phyloP scores from a whole-genome alignment of 92 coral and sea anemone species.

The Parazoanthus swiftii region DNA sequence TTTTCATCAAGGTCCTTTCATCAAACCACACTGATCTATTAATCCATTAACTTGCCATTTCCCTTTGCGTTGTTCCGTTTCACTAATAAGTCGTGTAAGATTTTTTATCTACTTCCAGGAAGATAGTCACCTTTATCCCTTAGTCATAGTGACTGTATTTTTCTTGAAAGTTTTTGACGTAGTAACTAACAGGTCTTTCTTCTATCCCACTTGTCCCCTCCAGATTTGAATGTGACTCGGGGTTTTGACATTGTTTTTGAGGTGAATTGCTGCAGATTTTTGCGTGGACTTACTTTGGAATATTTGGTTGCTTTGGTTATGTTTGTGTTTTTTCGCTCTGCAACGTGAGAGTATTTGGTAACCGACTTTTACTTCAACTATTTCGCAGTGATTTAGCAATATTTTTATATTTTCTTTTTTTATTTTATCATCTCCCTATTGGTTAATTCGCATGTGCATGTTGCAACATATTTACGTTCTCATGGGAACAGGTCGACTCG shows the following conservation, averaged over 20 bases:
- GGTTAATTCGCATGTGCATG: neutral
- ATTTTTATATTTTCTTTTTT: neutral
- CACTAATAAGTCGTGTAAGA: neutral
- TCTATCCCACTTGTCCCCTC: no score
- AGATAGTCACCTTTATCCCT: neutral
- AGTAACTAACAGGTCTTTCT: neutral
- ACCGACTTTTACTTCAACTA: no score
- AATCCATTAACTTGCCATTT: neutral
- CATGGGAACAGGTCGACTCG: neutral
- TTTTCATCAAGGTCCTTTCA: neutral
- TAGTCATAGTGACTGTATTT: neutral
- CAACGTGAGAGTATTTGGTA: no score
- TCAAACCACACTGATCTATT: neutral
- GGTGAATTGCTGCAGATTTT: no score
- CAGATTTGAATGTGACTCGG: no score
- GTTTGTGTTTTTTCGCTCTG: no score
- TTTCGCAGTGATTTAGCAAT: neutral
- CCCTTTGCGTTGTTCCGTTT: neutral
- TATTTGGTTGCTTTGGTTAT: no score
- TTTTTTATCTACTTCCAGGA: no score
- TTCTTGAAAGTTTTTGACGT: no score
- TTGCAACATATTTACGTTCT: neutral
- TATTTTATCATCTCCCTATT: neutral
- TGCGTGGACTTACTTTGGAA: no score
- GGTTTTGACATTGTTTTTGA: no score